Percentiles rank a stretch among this genome's conserved stretches.
phyloP scores from a whole-genome alignment of 2,797 vertebrate species.

The Pagetopsis macropterus region DNA sequence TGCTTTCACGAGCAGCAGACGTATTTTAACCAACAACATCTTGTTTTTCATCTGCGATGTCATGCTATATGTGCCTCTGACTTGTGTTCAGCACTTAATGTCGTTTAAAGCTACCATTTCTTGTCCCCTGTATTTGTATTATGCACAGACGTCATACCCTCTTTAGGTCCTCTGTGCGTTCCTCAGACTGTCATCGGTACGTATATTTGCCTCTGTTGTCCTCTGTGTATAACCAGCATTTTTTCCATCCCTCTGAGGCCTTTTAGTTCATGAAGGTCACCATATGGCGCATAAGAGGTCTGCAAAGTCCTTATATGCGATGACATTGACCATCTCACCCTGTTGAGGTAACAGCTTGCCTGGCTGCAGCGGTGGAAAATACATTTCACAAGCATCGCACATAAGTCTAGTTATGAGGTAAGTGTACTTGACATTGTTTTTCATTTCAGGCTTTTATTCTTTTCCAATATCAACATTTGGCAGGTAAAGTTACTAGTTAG shows the following conservation, averaged over 20 bases:
- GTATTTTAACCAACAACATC: not conserved
- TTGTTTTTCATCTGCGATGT: conserved; percentile 16
- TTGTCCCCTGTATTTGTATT: not conserved
- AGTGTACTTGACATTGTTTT: not conserved
- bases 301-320: conserved; percentile 55
- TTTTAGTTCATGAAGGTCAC: conserved; percentile 54
- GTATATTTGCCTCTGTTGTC: conserved; percentile 40
- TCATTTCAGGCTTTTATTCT: not conserved
- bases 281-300: conserved; percentile 65
- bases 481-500: not conserved
- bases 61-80: conserved; percentile 7
- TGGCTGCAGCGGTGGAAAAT: conserved; percentile 9
- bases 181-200: conserved; percentile 8
- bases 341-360: conserved; percentile 25
- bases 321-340: conserved; percentile 46
- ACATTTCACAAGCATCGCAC: not conserved
- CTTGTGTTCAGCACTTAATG: conserved; percentile 16
- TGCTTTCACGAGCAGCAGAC: conserved; percentile 1
- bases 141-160: not conserved
- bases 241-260: conserved; percentile 44
- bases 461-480: not conserved
- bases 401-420: not conserved
- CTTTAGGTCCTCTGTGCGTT: conserved; percentile 6
- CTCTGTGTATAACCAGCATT: conserved; percentile 36
- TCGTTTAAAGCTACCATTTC: too few relatives aligned